Evolutionary conservation across 2,113 vertebrate species (phyloP), one percentile per base, ranked within the genome.

Genomic region (Albula glossodonta): DNA sequence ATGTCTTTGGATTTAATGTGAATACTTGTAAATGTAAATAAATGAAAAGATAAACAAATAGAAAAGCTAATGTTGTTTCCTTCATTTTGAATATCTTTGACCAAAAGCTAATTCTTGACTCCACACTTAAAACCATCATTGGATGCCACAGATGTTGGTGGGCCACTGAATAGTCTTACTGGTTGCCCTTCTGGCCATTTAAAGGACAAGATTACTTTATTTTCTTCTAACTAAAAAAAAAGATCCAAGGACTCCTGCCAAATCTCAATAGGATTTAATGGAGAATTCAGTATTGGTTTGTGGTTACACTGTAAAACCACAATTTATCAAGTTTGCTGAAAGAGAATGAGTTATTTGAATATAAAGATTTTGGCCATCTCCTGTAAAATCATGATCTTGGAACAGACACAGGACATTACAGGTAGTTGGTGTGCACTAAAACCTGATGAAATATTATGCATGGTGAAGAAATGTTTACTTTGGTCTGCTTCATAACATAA

Each of bases 271-370:
- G 41, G 63, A 25, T 50, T 70, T 50, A 6, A 50, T 41, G 48
- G 6, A 50, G 78, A 52, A 25, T 49, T n/a, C 77, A 17, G 41
- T 94, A 94, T 93, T 84, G 83, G 31, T 93, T 93, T 96, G 94
- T 93, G 96, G 94, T 93, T 92, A 94, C 93, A 94, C 94, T 93
- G 93, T 92, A 93, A 96, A 95, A 94, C 95, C 95, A 93, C 95
- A 94, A 95, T 93, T 94, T 92, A 93, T 93, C 94, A 94, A 95
- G 94, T 94, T 96, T 96, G 93, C 96, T 95, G 60, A 95, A 95
- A 78, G 57, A 82, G 25, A 3, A 22, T 81, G 51, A 87, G 81
- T 53, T 82, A 51, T 51, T 84, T 25, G 57, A 86, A 74, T 80
- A 85, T 15, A 84, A 81, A 52, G 81, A 80, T 86, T 86, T 7